These are phyloP conservation scores for Anguilla japonica DNA, from an alignment of 2,113 vertebrate species.

Conservation along the genomic window DNA sequence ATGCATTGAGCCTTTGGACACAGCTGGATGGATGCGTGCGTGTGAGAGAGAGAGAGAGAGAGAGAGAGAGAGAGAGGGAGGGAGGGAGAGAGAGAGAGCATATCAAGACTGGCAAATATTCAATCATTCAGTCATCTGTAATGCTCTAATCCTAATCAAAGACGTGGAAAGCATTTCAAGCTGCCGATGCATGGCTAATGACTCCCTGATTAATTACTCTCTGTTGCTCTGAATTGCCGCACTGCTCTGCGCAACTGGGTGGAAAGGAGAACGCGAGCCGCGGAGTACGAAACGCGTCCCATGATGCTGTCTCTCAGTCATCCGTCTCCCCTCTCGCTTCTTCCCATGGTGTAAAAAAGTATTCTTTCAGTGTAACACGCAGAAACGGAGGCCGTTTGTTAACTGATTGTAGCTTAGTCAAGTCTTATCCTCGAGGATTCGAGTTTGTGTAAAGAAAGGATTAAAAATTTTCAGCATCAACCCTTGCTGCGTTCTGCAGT, in stretches of 20 bases:
- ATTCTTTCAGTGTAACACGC: conserved; percentile 45
- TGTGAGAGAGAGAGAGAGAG: neutral
- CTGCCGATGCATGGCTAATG: conserved; percentile 65
- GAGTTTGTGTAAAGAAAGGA: conserved; percentile 32
- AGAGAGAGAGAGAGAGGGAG: neutral
- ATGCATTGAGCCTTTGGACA: neutral
- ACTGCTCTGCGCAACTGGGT: conserved; percentile 19
- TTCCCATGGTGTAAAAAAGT: conserved; percentile 37
- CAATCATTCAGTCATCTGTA: conserved; percentile 53
- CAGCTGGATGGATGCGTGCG: no score
- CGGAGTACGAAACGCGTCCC: neutral
- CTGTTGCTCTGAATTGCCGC: conserved; percentile 40
- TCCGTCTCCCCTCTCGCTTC: neutral
- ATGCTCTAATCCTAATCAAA: conserved; percentile 52
- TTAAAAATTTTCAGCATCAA: neutral
- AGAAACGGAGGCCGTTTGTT: conserved; percentile 42
- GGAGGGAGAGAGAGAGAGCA: conserved; percentile 9
- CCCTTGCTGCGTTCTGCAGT: conserved; percentile 30
- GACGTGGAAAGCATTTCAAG: conserved; percentile 47
- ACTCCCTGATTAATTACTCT: conserved; percentile 59
- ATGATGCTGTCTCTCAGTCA: neutral
- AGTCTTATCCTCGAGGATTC: conserved; percentile 54
- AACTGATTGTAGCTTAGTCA: conserved; percentile 55
- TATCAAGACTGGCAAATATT: conserved; percentile 55
- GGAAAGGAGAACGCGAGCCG: neutral